These are phyloP conservation scores for Dascyllus trimaculatus DNA, from an alignment of 2,113 vertebrate genomes.

Conservation along the genomic window DNA sequence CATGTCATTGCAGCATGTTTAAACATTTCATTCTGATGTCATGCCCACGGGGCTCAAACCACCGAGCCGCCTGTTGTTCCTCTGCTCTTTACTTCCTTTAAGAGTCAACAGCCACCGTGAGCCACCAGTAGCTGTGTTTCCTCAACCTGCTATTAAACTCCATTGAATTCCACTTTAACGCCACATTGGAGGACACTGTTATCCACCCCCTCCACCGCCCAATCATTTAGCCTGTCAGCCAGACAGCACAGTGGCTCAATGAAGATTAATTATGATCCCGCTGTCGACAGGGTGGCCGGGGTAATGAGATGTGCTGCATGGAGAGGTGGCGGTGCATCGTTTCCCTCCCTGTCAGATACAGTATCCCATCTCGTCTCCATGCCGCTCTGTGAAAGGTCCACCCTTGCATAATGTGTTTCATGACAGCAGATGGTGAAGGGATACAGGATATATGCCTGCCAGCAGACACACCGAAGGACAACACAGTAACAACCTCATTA, in stretches of 20 bases:
- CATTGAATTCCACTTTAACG: constrained; percentile 60
- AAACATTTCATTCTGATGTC: constrained; percentile 11
- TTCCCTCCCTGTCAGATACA: constrained; percentile 53
- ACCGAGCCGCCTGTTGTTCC: background rate
- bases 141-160: constrained; percentile 43
- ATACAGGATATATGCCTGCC: constrained; percentile 23
- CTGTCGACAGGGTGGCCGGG: constrained; percentile 50
- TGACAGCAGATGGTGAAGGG: constrained; percentile 51
- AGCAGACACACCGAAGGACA: constrained; percentile 21
- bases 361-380: constrained; percentile 32
- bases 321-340: constrained; percentile 36
- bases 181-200: constrained; percentile 58
- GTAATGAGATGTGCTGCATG: constrained; percentile 74
- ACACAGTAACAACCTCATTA: constrained; percentile 29
- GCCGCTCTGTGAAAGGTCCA: constrained; percentile 41
- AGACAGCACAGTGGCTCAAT: constrained; percentile 64
- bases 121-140: constrained; percentile 14
- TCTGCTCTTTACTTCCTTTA: constrained; percentile 26
- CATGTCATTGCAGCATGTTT: background rate
- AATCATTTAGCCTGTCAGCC: constrained; percentile 73
- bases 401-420: constrained; percentile 19
- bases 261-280: constrained; percentile 77
- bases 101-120: constrained; percentile 23
- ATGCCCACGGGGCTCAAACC: constrained; percentile 4
- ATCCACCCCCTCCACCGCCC: constrained; percentile 50